Evolutionary conservation across 2,888 invertebrate species (phyloP).

Genomic region (Eristalis arbustorum): DNA sequence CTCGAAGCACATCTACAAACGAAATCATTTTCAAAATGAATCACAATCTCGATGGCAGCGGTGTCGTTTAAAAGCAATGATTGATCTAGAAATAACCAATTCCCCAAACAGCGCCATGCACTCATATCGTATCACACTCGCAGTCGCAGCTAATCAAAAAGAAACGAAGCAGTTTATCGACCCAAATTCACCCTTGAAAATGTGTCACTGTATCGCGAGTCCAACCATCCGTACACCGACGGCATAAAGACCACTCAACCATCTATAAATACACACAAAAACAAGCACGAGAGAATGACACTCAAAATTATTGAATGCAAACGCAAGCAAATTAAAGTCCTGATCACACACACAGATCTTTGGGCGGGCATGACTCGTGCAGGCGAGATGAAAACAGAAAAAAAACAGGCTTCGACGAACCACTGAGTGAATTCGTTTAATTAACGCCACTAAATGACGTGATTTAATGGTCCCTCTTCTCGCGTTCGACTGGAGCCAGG

Average conservation of each 20-base stretch:
- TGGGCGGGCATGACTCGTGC: background rate
- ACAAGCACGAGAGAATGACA: background rate
- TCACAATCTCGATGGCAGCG: background rate
- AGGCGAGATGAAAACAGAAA: background rate
- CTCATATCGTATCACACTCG: background rate
- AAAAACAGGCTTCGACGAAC: background rate
- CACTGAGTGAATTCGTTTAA: constrained; percentile 16
- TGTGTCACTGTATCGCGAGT: background rate
- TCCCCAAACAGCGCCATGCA: background rate
- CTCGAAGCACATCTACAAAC: background rate
- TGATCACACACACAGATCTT: background rate
- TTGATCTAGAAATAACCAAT: background rate
- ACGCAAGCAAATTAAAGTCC: background rate
- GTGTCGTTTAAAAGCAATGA: background rate
- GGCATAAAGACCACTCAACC: background rate
- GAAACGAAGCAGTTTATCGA: constrained; percentile 3
- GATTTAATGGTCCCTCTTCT: background rate
- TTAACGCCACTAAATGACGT: constrained; percentile 36
- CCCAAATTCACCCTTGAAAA: constrained; percentile 21
- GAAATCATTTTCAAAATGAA: background rate
- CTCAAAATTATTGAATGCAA: background rate
- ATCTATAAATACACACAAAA: background rate
- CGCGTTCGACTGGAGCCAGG: background rate
- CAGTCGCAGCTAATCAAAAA: background rate
- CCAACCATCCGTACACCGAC: background rate